These are phyloP conservation scores for Ovis aries DNA, from an alignment of 2,113 vertebrate species.

Conservation along the genomic window ARS-UI_Ramb_v3.0 NC_056063.1:80672501-80673000, in stretches of 20 bases:
- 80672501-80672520: not conserved
- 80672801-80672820: not conserved
- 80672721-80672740: not conserved
- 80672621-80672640: not conserved
- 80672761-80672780: not conserved
- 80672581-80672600: not conserved
- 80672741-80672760: not conserved
- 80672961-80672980: not conserved
- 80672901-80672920: not conserved
- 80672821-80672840: not conserved
- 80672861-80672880: not conserved
- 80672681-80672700: not conserved
- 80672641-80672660: not conserved
- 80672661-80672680: not conserved
- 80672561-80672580: not conserved
- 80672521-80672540: not conserved
- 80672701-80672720: not conserved
- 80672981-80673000: not conserved
- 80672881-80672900: not conserved
- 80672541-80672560: not conserved
- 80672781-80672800: not conserved
- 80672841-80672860: not conserved
- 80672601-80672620: not conserved
- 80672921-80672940: not conserved
- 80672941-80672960: not conserved